These are phyloP conservation scores for Lasioglossum villosulum DNA, from an alignment of 2,888 invertebrate species.

Conservation along the genomic window DNA sequence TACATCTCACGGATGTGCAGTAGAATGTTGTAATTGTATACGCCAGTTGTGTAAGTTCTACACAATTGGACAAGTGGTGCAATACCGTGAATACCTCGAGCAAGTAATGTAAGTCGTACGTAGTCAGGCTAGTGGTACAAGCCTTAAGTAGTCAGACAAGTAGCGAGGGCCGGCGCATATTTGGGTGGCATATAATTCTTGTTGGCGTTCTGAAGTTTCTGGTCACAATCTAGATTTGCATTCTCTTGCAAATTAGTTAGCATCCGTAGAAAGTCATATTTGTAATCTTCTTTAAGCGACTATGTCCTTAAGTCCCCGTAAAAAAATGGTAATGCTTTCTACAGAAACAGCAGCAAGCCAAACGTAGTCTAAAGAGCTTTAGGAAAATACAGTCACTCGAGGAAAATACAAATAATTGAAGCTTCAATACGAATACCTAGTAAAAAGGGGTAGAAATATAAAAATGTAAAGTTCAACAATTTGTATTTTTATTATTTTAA, in stretches of 20 bases:
- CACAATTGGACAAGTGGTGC: background rate
- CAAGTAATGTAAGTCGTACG: background rate
- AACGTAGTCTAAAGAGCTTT: background rate
- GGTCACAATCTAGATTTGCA: background rate
- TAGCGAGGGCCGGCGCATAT: background rate
- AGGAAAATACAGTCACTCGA: background rate
- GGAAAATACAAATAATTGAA: background rate
- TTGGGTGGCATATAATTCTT: background rate
- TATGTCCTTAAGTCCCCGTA: background rate
- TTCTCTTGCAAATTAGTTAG: conserved; percentile 6
- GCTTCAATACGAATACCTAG: background rate
- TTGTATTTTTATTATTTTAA: too few species aligned
- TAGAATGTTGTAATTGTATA: background rate
- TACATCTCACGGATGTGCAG: background rate
- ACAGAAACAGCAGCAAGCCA: background rate
- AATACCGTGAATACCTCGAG: background rate
- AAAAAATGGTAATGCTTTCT: background rate
- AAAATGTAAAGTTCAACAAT: background rate
- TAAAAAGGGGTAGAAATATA: background rate
- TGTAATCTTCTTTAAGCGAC: conserved; percentile 3
- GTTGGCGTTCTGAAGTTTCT: background rate
- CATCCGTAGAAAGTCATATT: conserved; percentile 4
- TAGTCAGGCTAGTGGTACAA: background rate
- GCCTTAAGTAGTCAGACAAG: conserved; percentile 7
- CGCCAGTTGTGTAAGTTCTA: background rate